Evolutionary conservation across 2,797 vertebrate species (phyloP).

Genomic region (Toxotes lorentzi): DNA sequence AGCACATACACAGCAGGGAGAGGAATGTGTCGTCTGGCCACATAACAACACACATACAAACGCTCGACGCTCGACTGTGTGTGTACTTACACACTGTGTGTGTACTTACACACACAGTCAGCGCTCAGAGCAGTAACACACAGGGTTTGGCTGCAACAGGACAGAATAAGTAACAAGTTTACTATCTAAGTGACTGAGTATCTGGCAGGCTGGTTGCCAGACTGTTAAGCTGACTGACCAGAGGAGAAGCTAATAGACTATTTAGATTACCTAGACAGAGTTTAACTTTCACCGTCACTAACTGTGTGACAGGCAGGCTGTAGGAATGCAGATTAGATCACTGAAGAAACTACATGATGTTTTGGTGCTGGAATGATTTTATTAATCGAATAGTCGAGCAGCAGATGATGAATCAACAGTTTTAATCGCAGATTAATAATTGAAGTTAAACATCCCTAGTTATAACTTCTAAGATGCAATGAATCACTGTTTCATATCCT

Average conservation of each 20-base stretch:
- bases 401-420: neutral
- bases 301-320: neutral
- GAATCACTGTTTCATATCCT: too few relatives aligned
- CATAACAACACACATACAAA: constrained; percentile 42
- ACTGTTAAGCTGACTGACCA: constrained; percentile 1
- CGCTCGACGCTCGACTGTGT: too few relatives aligned
- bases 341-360: neutral
- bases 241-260: constrained; percentile 1
- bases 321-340: neutral
- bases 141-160: constrained; percentile 10
- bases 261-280: neutral
- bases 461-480: neutral
- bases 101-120: constrained; percentile 7
- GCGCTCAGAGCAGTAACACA: constrained; percentile 16
- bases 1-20: constrained; percentile 79
- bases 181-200: constrained; percentile 12
- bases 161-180: constrained; percentile 25
- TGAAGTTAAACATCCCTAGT: neutral
- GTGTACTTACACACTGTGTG: constrained; percentile 12
- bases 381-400: neutral
- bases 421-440: neutral
- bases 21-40: constrained; percentile 62
- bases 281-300: neutral
- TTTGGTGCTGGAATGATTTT: neutral
- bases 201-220: neutral